A percentile compares a stretch with the other conserved stretches of the same genome.
Evolutionary conservation across 2,797 vertebrate genomes (phyloP).

Genomic region (Manis crassicaudata): DNA sequence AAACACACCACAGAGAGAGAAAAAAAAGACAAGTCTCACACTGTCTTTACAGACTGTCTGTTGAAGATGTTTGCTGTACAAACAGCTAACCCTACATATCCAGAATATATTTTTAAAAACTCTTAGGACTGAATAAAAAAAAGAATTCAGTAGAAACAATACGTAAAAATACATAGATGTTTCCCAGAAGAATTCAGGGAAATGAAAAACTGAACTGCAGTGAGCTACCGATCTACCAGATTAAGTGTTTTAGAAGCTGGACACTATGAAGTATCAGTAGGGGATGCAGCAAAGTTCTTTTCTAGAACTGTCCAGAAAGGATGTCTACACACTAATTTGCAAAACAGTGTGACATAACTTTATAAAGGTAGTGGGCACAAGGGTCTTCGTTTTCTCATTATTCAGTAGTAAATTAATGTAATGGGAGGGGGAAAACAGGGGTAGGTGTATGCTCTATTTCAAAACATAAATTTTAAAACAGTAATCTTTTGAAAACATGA

Average conservation of each 20-base stretch:
- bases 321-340: neutral
- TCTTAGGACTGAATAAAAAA: neutral
- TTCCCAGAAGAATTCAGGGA: neutral
- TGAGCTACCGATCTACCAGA: accelerated
- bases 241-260: neutral
- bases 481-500: neutral
- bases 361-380: neutral
- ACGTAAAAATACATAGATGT: neutral
- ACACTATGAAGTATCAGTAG: accelerated
- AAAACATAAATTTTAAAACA: neutral
- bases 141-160: neutral
- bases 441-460: neutral
- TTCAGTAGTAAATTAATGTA: neutral
- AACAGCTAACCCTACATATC: neutral
- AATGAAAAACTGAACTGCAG: neutral
- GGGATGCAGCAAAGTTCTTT: neutral
- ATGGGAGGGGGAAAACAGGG: neutral
- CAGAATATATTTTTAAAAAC: neutral
- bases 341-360: neutral
- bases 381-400: neutral
- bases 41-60: neutral
- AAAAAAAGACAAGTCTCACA: neutral
- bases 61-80: neutral
- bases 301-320: neutral
- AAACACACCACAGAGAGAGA: neutral